Conservation (phyloP, 92 coral and sea anemone genomes). For the Zoanthus sansibaricus region DNA sequence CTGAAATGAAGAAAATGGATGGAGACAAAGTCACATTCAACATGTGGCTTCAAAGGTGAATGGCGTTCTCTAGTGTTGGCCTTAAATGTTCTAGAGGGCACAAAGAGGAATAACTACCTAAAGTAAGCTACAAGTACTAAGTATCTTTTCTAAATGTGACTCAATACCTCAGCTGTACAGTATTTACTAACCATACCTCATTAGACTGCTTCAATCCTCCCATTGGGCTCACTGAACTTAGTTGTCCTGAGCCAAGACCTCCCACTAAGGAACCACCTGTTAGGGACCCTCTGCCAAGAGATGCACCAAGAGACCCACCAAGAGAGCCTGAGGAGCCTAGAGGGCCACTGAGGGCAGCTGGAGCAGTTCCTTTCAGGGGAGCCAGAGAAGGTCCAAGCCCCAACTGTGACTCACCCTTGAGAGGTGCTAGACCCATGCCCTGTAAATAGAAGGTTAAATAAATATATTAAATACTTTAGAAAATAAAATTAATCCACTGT, state of each 20-base stretch:
- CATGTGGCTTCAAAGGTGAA: too few relatives aligned
- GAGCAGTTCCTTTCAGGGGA: slow-evolving; percentile 75
- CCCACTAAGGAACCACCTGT: slow-evolving; percentile 42
- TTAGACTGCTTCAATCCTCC: slow-evolving; percentile 68
- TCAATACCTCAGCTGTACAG: too few relatives aligned
- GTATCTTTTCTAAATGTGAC: too few relatives aligned
- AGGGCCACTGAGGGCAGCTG: slow-evolving; percentile 66
- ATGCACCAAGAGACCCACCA: slow-evolving; percentile 52
- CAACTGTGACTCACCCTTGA: slow-evolving; percentile 71
- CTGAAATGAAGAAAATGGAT: too few relatives aligned
- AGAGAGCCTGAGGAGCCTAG: slow-evolving; percentile 59
- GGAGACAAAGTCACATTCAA: too few relatives aligned
- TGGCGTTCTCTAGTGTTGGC: too few relatives aligned
- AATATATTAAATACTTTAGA: too few relatives aligned
- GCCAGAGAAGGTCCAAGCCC: slow-evolving; percentile 71
- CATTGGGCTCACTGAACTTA: slow-evolving; percentile 56
- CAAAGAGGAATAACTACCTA: too few relatives aligned
- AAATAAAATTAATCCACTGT: too few relatives aligned
- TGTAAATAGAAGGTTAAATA: neutral
- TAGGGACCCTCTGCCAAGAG: slow-evolving; percentile 59
- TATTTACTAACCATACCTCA: slow-evolving; percentile 1
- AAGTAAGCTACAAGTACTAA: too few relatives aligned
- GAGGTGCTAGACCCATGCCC: slow-evolving; percentile 77
- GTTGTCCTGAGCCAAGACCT: slow-evolving; percentile 28
- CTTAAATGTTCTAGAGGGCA: too few relatives aligned